Evolutionary conservation across 1,140 invertebrate genomes (phyloP).

Genomic region (Drosophila virilis): DNA sequence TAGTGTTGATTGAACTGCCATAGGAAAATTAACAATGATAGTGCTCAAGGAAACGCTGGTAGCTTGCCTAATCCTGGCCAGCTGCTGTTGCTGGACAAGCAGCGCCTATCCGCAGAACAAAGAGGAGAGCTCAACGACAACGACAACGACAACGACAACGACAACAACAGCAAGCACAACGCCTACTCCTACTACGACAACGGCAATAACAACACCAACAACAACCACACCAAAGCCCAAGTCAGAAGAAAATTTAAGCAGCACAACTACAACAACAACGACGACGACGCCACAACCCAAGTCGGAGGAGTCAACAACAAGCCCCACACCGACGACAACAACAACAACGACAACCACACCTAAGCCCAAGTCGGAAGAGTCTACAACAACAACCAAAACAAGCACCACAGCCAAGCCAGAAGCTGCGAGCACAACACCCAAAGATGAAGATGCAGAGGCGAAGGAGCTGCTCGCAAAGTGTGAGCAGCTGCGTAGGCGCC

Average conservation of each 20-base stretch:
- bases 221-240: slow-evolving; percentile 27
- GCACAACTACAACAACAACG: slow-evolving; percentile 13
- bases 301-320: slow-evolving; percentile 8
- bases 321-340: slow-evolving; percentile 6
- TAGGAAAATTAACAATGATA: slow-evolving; percentile 38
- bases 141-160: slow-evolving; percentile 14
- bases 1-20: slow-evolving; percentile 53
- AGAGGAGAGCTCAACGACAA: slow-evolving; percentile 5
- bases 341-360: slow-evolving; percentile 29
- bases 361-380: slow-evolving; percentile 31
- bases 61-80: slow-evolving; percentile 47
- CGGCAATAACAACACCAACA: slow-evolving; percentile 34
- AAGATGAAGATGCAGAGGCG: slow-evolving; percentile 33
- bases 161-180: too few species aligned
- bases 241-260: slow-evolving; percentile 9
- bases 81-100: slow-evolving; percentile 32
- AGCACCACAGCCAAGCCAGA: slow-evolving; percentile 50
- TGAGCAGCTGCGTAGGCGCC: slow-evolving; percentile 50
- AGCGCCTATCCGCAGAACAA: slow-evolving; percentile 45
- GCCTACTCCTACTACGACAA: slow-evolving; percentile 4
- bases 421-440: neutral
- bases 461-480: slow-evolving; percentile 53
- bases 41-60: slow-evolving; percentile 48
- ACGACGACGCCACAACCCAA: slow-evolving; percentile 24
- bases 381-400: slow-evolving; percentile 16